Percentiles rank a stretch among this genome's conserved stretches.
These are phyloP conservation scores for Solenopsis fugax DNA, from an alignment of 1,140 invertebrate genomes.

Conservation along the genomic window DNA sequence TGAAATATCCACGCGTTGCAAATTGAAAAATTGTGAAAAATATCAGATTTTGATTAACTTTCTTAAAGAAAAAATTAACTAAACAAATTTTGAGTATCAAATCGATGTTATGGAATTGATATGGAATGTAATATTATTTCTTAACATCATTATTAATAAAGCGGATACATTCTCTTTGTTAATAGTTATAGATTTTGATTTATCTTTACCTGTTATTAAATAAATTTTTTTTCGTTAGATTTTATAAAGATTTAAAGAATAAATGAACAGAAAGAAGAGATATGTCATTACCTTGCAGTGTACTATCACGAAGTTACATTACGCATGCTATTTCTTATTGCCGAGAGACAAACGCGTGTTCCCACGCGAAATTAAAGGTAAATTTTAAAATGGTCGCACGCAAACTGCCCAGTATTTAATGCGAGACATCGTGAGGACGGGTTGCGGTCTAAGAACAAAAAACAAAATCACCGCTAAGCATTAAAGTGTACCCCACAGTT, in stretches of 20 bases:
- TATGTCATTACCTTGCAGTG: neutral
- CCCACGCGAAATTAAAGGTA: constrained; percentile 10
- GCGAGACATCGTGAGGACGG: neutral
- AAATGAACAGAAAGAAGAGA: constrained; percentile 1
- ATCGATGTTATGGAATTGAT: neutral
- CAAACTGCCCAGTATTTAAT: constrained; percentile 4
- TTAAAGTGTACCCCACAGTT: constrained; percentile 50
- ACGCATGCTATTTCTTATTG: neutral
- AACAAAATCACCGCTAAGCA: constrained; percentile 38
- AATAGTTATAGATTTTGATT: neutral
- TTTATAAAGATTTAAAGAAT: neutral
- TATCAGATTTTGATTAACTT: neutral
- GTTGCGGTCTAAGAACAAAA: constrained; percentile 41
- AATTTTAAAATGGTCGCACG: constrained; percentile 7
- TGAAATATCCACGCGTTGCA: neutral
- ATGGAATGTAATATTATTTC: neutral
- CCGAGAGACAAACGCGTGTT: neutral
- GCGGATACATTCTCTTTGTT: neutral
- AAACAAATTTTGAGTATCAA: neutral
- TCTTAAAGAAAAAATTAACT: neutral
- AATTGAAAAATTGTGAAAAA: constrained; percentile 13
- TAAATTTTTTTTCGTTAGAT: neutral
- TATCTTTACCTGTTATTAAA: neutral
- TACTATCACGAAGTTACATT: neutral
- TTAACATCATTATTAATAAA: neutral